Conservation (phyloP, 2,888 invertebrate species). For the Nycteola revayana region DNA sequence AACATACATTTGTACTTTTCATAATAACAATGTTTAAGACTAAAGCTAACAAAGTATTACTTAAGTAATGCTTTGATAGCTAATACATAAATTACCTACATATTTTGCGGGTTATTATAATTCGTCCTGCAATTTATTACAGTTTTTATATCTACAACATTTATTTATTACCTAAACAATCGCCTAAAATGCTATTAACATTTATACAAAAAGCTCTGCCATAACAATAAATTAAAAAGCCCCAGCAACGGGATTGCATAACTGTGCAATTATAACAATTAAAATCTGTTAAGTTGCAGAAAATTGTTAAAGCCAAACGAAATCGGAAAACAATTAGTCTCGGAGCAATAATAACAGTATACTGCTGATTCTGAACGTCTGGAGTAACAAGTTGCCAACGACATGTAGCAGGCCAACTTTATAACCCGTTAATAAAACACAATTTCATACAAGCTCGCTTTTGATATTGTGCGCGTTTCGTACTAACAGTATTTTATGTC, state of each 20-base stretch:
- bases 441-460: conserved; percentile 70
- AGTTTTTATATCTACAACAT: too few relatives aligned
- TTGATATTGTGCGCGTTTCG: conserved; percentile 55
- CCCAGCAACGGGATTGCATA: too few relatives aligned
- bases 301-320: conserved; percentile 45
- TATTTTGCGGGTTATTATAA: neutral
- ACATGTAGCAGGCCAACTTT: conserved; percentile 69
- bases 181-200: too few relatives aligned
- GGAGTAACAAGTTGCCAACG: conserved; percentile 72
- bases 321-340: conserved; percentile 72
- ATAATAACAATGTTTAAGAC: too few relatives aligned
- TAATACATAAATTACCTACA: too few relatives aligned
- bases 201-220: too few relatives aligned
- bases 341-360: conserved; percentile 57
- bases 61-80: too few relatives aligned
- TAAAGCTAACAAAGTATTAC: too few relatives aligned
- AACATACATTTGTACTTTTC: too few relatives aligned
- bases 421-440: conserved; percentile 80
- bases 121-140: neutral
- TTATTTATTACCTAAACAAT: too few relatives aligned
- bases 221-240: too few relatives aligned
- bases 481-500: conserved; percentile 74
- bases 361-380: conserved; percentile 59
- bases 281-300: conserved; percentile 47
- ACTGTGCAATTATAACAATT: conserved; percentile 28